Conservation (phyloP, 35 echinoderm and acorn worm genomes). For the Eucidaris tribuloides region DNA sequence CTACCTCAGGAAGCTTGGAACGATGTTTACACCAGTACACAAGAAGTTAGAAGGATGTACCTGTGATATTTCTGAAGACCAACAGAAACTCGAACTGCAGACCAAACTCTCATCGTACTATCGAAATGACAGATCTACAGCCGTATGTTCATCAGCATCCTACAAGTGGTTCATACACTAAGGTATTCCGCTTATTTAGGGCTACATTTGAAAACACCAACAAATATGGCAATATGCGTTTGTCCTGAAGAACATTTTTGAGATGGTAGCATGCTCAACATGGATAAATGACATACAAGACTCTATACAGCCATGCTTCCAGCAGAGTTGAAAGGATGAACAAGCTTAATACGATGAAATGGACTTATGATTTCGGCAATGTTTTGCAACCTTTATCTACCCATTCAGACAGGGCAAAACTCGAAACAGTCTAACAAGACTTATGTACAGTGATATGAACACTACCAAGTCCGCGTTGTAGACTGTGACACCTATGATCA, state of each 20-base stretch:
- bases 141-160: background rate
- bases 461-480: too few relatives aligned
- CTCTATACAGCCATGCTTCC: background rate
- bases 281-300: background rate
- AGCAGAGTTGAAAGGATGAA: too few relatives aligned
- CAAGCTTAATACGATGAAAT: too few relatives aligned
- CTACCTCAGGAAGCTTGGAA: background rate
- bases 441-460: too few relatives aligned
- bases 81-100: background rate
- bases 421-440: too few relatives aligned
- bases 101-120: background rate
- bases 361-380: too few relatives aligned
- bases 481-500: too few relatives aligned
- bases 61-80: background rate
- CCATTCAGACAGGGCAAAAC: too few relatives aligned
- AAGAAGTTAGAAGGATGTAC: background rate
- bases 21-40: background rate
- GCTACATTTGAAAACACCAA: background rate
- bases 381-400: too few relatives aligned
- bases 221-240: conserved; percentile 7
- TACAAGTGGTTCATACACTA: background rate
- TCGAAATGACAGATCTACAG: background rate
- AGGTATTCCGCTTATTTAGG: background rate
- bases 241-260: background rate
- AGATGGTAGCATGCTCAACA: background rate